A percentile compares a stretch with the other conserved stretches of the same genome.
Evolutionary conservation across 2,888 invertebrate species (phyloP).

Genomic region (Aquatica leii): DNA sequence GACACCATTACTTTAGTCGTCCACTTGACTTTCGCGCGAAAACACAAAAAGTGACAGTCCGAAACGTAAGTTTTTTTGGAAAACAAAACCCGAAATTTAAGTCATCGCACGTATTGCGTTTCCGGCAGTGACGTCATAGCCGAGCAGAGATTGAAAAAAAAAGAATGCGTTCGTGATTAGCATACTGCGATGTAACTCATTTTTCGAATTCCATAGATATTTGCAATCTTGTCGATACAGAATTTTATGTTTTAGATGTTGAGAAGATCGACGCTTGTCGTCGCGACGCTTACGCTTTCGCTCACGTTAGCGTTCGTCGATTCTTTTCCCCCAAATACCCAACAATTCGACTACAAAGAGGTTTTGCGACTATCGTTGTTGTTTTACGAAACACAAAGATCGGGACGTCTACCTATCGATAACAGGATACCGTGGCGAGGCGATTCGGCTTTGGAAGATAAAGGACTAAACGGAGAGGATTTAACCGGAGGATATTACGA

Average conservation of each 20-base stretch:
- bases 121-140: conserved; percentile 29
- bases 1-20: conserved; percentile 14
- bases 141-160: conserved; percentile 9
- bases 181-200: neutral
- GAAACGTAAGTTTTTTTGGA: neutral
- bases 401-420: conserved; percentile 62
- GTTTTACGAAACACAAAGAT: conserved; percentile 67
- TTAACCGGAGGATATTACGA: conserved; percentile 68
- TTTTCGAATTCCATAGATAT: neutral
- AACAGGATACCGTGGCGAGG: conserved; percentile 65
- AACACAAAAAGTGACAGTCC: neutral
- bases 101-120: conserved; percentile 26
- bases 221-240: neutral
- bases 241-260: neutral
- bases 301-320: too few species aligned
- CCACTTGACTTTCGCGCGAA: conserved; percentile 19
- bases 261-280: too few species aligned
- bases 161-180: conserved; percentile 2
- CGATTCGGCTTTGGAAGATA: conserved; percentile 64
- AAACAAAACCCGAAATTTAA: conserved; percentile 21
- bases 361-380: conserved; percentile 63
- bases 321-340: neutral
- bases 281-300: too few species aligned
- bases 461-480: conserved; percentile 63
- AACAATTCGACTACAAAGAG: conserved; percentile 59